Conservation (phyloP, 2,888 invertebrate species). For the Drymonia ruficornis region DNA sequence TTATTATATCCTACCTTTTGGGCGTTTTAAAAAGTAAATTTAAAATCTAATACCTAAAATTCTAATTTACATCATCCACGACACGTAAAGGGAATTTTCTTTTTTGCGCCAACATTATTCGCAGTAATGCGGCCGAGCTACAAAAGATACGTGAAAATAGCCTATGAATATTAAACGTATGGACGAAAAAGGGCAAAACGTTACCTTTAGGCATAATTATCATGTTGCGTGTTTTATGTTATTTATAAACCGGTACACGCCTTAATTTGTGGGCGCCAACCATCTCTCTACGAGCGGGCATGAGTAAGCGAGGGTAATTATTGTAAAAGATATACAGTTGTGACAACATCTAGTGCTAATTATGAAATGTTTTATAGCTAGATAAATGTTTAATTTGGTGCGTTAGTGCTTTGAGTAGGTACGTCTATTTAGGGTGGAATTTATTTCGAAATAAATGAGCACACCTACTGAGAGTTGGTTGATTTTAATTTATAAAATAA, state of each 20-base stretch:
- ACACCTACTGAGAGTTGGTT: no score
- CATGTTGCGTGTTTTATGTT: slow-evolving; percentile 31
- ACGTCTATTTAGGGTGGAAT: no score
- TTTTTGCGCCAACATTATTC: not conserved
- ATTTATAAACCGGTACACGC: slow-evolving; percentile 18
- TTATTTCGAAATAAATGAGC: no score
- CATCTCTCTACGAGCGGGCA: not conserved
- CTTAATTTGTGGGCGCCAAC: slow-evolving; percentile 13
- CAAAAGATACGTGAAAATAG: slow-evolving; percentile 32
- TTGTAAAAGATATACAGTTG: not conserved
- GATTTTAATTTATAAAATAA: no score
- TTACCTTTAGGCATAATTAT: slow-evolving; percentile 32
- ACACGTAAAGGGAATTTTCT: not conserved
- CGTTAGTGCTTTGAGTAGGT: not conserved
- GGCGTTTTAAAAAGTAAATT: no score
- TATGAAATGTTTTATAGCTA: not conserved
- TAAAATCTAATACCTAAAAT: no score
- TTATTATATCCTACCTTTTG: no score
- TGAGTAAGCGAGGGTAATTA: not conserved
- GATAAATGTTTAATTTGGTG: not conserved
- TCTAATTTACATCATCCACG: not conserved
- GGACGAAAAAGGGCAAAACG: slow-evolving; percentile 29
- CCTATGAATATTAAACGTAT: slow-evolving; percentile 37
- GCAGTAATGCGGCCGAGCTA: slow-evolving; percentile 13
- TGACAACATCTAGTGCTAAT: slow-evolving; percentile 1